Evolutionary conservation across 2,113 vertebrate species (phyloP).

Genomic region (Epinephelus cyanopodus): DNA sequence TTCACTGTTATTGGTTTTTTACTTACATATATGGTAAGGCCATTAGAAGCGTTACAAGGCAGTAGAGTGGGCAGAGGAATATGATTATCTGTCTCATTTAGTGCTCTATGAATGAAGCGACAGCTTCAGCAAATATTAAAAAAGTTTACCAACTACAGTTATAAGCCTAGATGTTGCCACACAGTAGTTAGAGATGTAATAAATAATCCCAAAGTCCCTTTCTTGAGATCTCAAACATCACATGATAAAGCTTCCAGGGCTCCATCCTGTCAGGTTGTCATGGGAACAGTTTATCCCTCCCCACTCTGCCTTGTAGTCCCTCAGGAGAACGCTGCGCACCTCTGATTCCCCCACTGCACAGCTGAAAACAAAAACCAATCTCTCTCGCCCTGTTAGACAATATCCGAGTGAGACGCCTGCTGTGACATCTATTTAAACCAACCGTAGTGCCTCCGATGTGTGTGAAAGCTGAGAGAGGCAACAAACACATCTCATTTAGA

Average conservation of each 20-base stretch:
- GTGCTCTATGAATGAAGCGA: no score
- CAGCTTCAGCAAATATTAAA: no score
- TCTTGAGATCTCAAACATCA: constrained; percentile 73
- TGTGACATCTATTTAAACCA: constrained; percentile 47
- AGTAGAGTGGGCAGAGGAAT: no score
- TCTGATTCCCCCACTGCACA: constrained; percentile 52
- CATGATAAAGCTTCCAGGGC: constrained; percentile 80
- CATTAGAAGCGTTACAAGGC: no score
- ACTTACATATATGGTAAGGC: no score
- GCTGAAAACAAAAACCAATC: constrained; percentile 56
- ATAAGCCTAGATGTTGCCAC: not conserved
- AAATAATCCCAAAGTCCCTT: constrained; percentile 46
- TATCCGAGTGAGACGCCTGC: constrained; percentile 15
- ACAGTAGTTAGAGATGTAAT: constrained; percentile 5
- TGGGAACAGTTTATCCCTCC: constrained; percentile 82
- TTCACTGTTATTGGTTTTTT: no score
- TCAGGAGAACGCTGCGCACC: constrained; percentile 66
- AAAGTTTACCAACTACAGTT: no score
- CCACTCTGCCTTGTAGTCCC: constrained; percentile 68
- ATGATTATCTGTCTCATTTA: no score
- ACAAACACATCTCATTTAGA: constrained; percentile 72
- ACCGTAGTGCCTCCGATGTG: constrained; percentile 32
- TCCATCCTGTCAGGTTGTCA: constrained; percentile 82
- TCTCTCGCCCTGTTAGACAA: constrained; percentile 53
- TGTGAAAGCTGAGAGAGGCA: constrained; percentile 55